Conservation (phyloP, 2,113 vertebrate genomes). For the Heterotis niloticus region DNA sequence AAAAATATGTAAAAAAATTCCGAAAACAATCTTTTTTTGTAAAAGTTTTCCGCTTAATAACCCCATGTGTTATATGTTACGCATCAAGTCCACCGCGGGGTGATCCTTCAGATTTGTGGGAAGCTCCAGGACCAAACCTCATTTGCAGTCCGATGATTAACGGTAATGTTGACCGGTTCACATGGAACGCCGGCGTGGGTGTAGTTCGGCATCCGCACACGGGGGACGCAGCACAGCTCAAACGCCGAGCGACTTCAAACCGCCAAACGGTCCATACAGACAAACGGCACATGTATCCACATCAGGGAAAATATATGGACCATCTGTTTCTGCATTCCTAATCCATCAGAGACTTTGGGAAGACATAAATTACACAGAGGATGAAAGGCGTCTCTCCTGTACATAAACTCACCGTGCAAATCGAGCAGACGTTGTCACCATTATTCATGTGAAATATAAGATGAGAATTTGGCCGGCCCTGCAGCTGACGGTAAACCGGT, state of each 20-base stretch:
- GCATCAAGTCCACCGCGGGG: not conserved
- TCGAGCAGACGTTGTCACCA: not conserved
- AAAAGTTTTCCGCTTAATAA: not conserved
- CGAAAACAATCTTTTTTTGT: not conserved
- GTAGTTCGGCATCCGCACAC: not conserved
- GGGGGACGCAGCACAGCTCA: not conserved
- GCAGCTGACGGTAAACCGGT: not conserved
- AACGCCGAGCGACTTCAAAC: too few relatives aligned
- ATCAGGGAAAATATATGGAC: not conserved
- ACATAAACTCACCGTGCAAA: constrained; percentile 3
- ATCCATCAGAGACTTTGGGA: constrained; percentile 18
- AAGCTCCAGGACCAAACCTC: not conserved
- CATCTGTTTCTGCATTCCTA: constrained; percentile 17
- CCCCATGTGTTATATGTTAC: not conserved
- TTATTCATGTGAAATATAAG: constrained; percentile 18
- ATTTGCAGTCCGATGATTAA: constrained; percentile 5
- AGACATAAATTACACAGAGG: constrained; percentile 16
- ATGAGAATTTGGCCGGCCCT: constrained; percentile 20
- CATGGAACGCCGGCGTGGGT: not conserved
- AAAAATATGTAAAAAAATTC: too few relatives aligned
- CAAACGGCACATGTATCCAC: not conserved
- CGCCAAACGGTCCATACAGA: not conserved
- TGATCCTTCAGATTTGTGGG: not conserved
- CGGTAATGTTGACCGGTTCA: not conserved
- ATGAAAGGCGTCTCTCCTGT: constrained; percentile 9